Conservation (phyloP, 2,113 vertebrate species). For the Terrapene triunguis region DNA sequence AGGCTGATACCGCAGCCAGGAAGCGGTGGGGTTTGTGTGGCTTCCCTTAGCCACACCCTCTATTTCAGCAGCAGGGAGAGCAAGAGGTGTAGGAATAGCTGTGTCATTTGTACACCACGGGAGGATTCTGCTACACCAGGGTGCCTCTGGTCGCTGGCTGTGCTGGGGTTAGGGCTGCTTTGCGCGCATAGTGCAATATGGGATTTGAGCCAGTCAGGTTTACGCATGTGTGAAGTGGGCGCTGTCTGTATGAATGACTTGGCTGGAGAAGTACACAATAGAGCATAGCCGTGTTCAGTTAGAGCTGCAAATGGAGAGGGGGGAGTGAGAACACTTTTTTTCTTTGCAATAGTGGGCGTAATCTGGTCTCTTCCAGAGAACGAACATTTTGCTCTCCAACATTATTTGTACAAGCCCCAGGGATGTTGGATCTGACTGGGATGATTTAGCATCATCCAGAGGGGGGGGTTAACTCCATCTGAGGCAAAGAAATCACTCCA, state of each 20-base stretch:
- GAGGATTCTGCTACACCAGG: background rate
- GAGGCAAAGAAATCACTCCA: background rate
- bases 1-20: background rate
- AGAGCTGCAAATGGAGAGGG: background rate
- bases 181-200: background rate
- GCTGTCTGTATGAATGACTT: background rate
- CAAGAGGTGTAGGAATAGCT: accelerated
- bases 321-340: background rate
- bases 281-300: background rate
- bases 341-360: no score
- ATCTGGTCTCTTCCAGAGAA: background rate
- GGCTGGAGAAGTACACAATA: background rate
- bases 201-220: background rate
- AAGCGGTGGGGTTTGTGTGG: background rate
- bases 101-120: accelerated
- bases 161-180: background rate
- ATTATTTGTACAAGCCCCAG: background rate
- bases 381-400: background rate
- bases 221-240: background rate
- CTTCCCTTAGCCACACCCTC: background rate
- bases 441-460: accelerated
- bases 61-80: background rate
- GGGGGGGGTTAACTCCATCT: accelerated
- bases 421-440: accelerated
- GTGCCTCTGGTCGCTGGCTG: accelerated